A percentile compares a stretch with the other conserved stretches of the same genome.
These are phyloP conservation scores for Amaurobius ferox DNA, from an alignment of 2,888 invertebrate genomes.

Conservation along the genomic window DNA sequence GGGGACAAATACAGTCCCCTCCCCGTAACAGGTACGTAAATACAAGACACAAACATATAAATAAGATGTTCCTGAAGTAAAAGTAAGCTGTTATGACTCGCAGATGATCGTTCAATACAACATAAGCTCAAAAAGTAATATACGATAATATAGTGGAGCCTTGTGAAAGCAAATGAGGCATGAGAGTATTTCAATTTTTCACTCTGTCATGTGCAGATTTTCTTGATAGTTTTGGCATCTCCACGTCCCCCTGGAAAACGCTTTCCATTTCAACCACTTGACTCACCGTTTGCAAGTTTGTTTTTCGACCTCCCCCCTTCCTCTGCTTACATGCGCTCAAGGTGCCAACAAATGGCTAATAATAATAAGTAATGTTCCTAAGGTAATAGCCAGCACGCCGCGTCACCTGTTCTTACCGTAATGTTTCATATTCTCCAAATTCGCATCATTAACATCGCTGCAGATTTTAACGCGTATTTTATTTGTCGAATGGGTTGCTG, in stretches of 20 bases:
- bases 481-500: slow-evolving; percentile 59
- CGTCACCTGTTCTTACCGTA: slow-evolving; percentile 65
- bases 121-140: slow-evolving; percentile 66
- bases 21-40: not conserved
- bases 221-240: slow-evolving; percentile 51
- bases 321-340: slow-evolving; percentile 21
- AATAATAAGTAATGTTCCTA: slow-evolving; percentile 67
- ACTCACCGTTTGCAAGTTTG: slow-evolving; percentile 35
- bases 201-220: slow-evolving; percentile 68
- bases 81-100: slow-evolving; percentile 52
- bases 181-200: slow-evolving; percentile 67
- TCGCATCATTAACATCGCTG: slow-evolving; percentile 67
- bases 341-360: slow-evolving; percentile 67
- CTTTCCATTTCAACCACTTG: slow-evolving; percentile 61
- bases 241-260: slow-evolving; percentile 29
- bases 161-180: slow-evolving; percentile 58
- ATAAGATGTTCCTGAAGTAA: slow-evolving; percentile 30
- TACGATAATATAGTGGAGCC: slow-evolving; percentile 60
- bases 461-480: slow-evolving; percentile 67
- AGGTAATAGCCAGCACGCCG: slow-evolving; percentile 51
- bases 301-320: slow-evolving; percentile 34
- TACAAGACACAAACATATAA: slow-evolving; percentile 46
- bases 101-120: slow-evolving; percentile 60
- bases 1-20: slow-evolving; percentile 11
- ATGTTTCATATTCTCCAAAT: slow-evolving; percentile 65